Conservation (phyloP, 2,113 vertebrate genomes). For the Ochotona princeps region DNA sequence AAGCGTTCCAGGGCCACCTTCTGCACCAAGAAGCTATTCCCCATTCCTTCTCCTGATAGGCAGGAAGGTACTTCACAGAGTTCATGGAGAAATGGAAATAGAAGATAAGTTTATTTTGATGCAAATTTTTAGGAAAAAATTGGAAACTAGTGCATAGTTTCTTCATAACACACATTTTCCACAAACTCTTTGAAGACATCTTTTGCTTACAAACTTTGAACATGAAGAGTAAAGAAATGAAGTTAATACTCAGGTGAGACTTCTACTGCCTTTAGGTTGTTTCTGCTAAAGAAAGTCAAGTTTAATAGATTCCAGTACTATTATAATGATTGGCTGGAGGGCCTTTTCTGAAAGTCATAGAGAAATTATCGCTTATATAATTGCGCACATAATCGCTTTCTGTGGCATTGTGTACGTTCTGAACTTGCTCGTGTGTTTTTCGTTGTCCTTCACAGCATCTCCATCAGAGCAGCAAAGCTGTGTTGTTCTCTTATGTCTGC, state of each 20-base stretch:
- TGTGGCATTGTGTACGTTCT: neutral
- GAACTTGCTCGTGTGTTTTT: neutral
- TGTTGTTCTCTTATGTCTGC: neutral
- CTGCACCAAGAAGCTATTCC: neutral
- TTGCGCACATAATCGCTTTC: neutral
- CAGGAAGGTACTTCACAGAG: too few relatives aligned
- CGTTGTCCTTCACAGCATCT: neutral
- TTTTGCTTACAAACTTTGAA: neutral
- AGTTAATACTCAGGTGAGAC: neutral
- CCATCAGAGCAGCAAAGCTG: neutral
- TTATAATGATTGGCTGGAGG: neutral
- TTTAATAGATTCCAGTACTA: neutral
- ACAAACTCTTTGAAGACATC: too few relatives aligned
- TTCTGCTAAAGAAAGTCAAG: neutral
- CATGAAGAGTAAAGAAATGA: neutral
- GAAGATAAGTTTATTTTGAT: too few relatives aligned
- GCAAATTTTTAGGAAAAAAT: too few relatives aligned
- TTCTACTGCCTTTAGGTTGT: neutral
- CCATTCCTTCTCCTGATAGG: neutral
- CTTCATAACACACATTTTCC: too few relatives aligned
- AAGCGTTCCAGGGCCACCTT: neutral
- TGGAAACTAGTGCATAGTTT: too few relatives aligned
- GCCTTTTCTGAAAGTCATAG: constrained; percentile 43
- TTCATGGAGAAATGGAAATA: too few relatives aligned
- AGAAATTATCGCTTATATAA: too few relatives aligned